Base-by-base conservation (phyloP, 2,797 vertebrate genomes). In the Kryptopterus vitreolus region DNA sequence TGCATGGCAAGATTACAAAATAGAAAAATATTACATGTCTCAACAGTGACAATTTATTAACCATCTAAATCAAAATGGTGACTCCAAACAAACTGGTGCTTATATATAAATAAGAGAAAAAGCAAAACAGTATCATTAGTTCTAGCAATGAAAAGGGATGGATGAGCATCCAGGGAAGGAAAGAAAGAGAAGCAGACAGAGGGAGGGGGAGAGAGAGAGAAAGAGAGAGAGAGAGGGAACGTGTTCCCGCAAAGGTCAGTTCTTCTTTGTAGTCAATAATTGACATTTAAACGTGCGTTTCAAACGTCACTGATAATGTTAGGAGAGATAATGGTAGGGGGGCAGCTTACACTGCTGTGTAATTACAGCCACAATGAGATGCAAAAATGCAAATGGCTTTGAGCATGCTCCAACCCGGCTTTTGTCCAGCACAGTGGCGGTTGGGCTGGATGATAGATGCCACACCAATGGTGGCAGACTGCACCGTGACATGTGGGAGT, bases 261-360 rank as follows among this genome's bases (percentile, higher is more conserved):
- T 92, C 93, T 94, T 95, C 95, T 95, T 93, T 95, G 94, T 96
- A 91, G 91, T 96, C 96, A 95, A 94, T 95, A 93, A 95, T 94
- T 99, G 96, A 97, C 96, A 97, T 98, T 98, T 98, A 96, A 96
- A 95, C 95, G 92, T 95, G 96, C 95, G 90, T 96, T 96, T 95
- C 94, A 95, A 95, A 96, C 94, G 84, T 93, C 88, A 93, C 92
- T 94, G 96, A 97, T 97, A 96, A 95, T 95, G 94, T 95, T 94
- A 95, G 90, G 88, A 81, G 89, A 96, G 95, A 97, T 95, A 97
- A 96, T 94, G 88, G 88, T 72, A 87, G 89, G 93, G 94, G 94
- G 93, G 94, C 89, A 89, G 92, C 91, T 94, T 95, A 94, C 94
- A 91, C 93, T 90, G 94, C 93, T 94, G 95, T 95, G 95, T 96